Base-by-base conservation (phyloP, 2,888 invertebrate genomes). In the Brachylomia viminalis region DNA sequence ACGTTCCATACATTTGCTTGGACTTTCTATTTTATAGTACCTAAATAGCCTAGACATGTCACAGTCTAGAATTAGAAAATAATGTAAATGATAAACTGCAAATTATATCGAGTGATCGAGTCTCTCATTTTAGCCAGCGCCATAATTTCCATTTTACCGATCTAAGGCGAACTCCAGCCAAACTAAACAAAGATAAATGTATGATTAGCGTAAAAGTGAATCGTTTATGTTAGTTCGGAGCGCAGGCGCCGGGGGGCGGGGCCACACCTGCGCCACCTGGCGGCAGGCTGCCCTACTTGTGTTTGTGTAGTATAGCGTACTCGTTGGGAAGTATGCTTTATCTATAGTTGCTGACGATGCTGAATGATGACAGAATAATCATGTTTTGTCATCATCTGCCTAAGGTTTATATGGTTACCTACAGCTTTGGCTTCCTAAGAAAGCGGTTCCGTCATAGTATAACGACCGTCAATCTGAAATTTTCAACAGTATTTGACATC, bases 261-360 rank as follows among this genome's bases (percentile, higher is more conserved):
- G 81, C 74, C 78, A 66, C 87, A 85, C 88, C 87, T 87, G 87
- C 87, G 79, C 88, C 85, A 87, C 85, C 89, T 87, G 88, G 86
- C 75, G 84, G 86, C 64, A 72, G n/a, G 54, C 76, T 82, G 84
- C 79, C 83, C 86, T 86, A 87, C 80, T 88, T 84, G 87, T 79
- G n/a, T 75, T 30, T 59, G n/a, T 42, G 30, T 75, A 72, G 61
- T 76, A 77, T 49, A 75, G 47, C 15, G 30, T 67, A 73, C 61
- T 75, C n/a, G 49, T 72, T 70, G 59, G n/a, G 70, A 73, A 49
- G 23, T 59, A 49, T 62, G 49, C 38, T 82, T 67, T 71, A 70
- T 68, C 49, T 73, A 49, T 33, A 42, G 2, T 45, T 45, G 33
- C 2, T 33, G 23, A 23, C 23, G 11, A 59, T 33, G 59, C 59